Evolutionary conservation across 2,888 invertebrate genomes (phyloP).

Genomic region (Brassicogethes aeneus): DNA sequence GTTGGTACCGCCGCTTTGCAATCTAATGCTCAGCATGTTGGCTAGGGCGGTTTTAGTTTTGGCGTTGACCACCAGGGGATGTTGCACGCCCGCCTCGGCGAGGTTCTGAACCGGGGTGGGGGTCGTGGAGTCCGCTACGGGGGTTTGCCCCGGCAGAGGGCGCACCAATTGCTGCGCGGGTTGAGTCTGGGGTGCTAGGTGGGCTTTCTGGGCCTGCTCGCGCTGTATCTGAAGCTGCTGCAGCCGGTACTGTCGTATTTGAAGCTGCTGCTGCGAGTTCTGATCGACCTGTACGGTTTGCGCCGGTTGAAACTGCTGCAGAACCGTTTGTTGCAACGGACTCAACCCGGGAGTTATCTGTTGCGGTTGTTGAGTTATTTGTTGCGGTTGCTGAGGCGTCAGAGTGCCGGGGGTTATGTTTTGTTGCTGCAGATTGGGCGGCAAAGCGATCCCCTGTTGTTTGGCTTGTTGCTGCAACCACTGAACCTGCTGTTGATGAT

Average conservation of each 20-base stretch:
- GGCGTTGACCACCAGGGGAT: conserved; percentile 64
- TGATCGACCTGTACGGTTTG: conserved; percentile 23
- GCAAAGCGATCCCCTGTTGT: conserved; percentile 37
- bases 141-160: conserved; percentile 21
- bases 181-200: conserved; percentile 22
- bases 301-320: conserved; percentile 26
- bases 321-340: conserved; percentile 30
- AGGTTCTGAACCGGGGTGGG: conserved; percentile 11
- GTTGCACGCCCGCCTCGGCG: conserved; percentile 20
- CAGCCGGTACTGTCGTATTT: conserved; percentile 52
- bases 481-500: conserved; percentile 39
- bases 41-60: conserved; percentile 94
- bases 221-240: conserved; percentile 48
- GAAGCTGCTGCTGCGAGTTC: conserved; percentile 29
- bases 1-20: conserved; percentile 49
- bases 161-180: conserved; percentile 14
- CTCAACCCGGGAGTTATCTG: conserved; percentile 33
- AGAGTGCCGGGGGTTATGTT: conserved; percentile 23
- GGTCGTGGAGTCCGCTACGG: conserved; percentile 24
- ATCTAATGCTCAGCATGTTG: conserved; percentile 81
- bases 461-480: conserved; percentile 41
- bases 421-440: conserved; percentile 35
- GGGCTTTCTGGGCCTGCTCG: conserved; percentile 28
- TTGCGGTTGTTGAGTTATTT: conserved; percentile 10
- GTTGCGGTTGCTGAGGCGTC: conserved; percentile 13